Percentiles rank a stretch among this genome's conserved stretches.
phyloP scores from a whole-genome alignment of 1,140 invertebrate species.

The Trypoxylus dichotomus region DNA sequence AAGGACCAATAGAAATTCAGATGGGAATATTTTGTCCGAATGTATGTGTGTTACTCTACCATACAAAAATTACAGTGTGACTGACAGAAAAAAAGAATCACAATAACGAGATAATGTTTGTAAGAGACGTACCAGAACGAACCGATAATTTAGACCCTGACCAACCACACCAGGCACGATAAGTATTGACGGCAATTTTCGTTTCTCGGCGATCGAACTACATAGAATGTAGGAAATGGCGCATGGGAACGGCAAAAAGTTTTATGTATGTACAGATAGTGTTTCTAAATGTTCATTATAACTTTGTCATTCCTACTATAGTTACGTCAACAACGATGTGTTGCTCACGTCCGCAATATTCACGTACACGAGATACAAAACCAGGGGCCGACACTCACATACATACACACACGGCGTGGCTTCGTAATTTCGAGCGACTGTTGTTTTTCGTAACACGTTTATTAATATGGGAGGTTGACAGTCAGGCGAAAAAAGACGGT shows the following conservation, averaged over 20 bases:
- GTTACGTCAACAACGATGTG: background rate
- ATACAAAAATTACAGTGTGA: background rate
- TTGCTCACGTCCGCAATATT: conserved; percentile 16
- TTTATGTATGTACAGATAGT: conserved; percentile 9
- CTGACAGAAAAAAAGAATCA: background rate
- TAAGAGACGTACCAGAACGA: background rate
- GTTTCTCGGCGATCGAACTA: background rate
- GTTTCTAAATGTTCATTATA: conserved; percentile 11
- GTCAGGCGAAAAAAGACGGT: conserved; percentile 21
- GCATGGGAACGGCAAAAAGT: background rate
- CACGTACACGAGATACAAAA: conserved; percentile 11
- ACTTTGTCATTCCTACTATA: conserved; percentile 1
- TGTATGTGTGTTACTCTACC: background rate
- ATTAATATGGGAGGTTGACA: conserved; percentile 22
- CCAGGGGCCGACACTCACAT: conserved; percentile 9
- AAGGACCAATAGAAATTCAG: conserved; percentile 6
- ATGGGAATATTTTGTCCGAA: background rate
- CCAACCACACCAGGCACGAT: conserved; percentile 4
- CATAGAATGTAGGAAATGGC: conserved; percentile 1
- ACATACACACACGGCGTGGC: conserved; percentile 15
- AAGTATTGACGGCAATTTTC: conserved; percentile 1
- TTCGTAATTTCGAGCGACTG: conserved; percentile 17
- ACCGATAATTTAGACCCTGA: conserved; percentile 1
- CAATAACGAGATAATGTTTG: background rate
- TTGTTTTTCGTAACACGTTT: conserved; percentile 24